phyloP scores from a whole-genome alignment of 2,888 invertebrate genomes.

The Phorcus lineatus region DNA sequence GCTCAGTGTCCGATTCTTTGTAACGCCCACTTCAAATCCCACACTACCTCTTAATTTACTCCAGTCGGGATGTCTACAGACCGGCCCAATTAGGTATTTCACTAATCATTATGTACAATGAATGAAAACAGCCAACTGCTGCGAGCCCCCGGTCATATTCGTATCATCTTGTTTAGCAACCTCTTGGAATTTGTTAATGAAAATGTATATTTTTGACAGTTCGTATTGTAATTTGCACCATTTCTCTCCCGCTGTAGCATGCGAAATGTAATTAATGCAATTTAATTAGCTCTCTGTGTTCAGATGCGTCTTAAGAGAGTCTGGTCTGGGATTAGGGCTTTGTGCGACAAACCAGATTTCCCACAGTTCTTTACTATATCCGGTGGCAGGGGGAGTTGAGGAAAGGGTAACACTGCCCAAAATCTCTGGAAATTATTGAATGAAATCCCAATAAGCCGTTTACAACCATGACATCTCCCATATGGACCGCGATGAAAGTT shows the following conservation, averaged over 20 bases:
- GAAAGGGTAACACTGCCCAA: not conserved
- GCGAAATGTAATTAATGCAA: no score
- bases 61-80: not conserved
- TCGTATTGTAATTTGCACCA: no score
- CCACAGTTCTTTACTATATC: conserved; percentile 6
- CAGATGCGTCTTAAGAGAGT: not conserved
- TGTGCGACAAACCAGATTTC: not conserved
- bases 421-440: conserved; percentile 1
- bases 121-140: not conserved
- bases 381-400: not conserved
- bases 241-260: no score
- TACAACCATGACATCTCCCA: not conserved
- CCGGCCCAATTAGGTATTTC: not conserved
- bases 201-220: no score
- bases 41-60: not conserved
- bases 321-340: not conserved
- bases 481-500: not conserved
- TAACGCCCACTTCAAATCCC: not conserved
- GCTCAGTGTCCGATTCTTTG: not conserved
- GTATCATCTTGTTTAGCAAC: no score
- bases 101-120: not conserved
- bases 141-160: not conserved
- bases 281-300: no score
- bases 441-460: not conserved
- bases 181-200: no score